A percentile compares a stretch with the other conserved stretches of the same genome.
Conservation (phyloP, 1,140 invertebrate species). For the Paraescarpia echinospica region DNA sequence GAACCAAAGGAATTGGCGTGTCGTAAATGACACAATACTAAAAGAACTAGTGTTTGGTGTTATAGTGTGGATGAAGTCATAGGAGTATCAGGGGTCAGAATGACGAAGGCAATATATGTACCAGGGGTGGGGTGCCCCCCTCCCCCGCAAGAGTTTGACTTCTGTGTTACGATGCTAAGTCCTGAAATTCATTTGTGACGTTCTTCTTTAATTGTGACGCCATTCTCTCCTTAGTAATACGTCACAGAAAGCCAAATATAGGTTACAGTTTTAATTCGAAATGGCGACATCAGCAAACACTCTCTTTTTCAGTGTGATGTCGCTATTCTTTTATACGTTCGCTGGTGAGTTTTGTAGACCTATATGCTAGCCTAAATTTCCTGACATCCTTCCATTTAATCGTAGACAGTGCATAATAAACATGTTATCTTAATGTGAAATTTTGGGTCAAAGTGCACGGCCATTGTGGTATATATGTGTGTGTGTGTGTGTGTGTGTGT, state of each 20-base stretch:
- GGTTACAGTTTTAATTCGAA: background rate
- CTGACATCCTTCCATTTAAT: too few species aligned
- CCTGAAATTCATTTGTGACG: background rate
- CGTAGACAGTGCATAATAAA: background rate
- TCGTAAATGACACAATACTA: too few species aligned
- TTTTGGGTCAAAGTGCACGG: too few species aligned
- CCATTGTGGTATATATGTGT: too few species aligned
- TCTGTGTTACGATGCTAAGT: background rate
- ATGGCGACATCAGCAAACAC: background rate
- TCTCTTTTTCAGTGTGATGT: background rate
- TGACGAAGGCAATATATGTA: too few species aligned
- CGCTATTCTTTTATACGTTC: background rate
- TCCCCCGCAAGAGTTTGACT: background rate
- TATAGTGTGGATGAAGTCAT: too few species aligned
- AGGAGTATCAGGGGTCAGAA: too few species aligned
- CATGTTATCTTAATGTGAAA: background rate
- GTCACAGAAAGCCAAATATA: background rate
- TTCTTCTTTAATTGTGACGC: background rate
- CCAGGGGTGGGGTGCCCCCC: too few species aligned
- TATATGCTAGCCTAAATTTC: background rate
- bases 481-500: too few species aligned
- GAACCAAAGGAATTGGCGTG: too few species aligned
- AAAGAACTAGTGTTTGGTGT: too few species aligned
- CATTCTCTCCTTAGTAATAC: background rate
- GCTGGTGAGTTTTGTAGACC: background rate